Evolutionary conservation across 1,140 invertebrate genomes (phyloP).

Genomic region (Atta cephalotes): DNA sequence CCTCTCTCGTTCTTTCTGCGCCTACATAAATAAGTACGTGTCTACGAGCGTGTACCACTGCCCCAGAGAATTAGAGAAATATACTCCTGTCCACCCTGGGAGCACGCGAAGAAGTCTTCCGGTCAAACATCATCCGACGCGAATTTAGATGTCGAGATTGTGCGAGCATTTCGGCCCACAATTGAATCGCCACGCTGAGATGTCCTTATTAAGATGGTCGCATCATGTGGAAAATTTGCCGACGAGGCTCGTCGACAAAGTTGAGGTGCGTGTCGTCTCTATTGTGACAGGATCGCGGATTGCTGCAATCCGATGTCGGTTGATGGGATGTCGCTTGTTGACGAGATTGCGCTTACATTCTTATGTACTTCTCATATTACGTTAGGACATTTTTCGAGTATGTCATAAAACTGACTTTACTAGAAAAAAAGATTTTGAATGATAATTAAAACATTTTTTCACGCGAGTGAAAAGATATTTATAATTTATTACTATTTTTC

Average conservation of each 20-base stretch:
- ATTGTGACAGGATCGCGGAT: slow-evolving; percentile 13
- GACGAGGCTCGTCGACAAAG: slow-evolving; percentile 16
- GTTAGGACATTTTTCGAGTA: not conserved
- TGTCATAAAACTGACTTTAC: not conserved
- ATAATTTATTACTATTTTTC: not conserved
- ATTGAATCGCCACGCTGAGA: slow-evolving; percentile 42
- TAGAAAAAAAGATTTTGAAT: not conserved
- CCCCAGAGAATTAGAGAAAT: not conserved
- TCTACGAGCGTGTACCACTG: slow-evolving; percentile 18
- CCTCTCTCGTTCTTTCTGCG: slow-evolving; percentile 34
- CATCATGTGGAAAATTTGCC: slow-evolving; percentile 64
- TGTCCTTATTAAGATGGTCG: slow-evolving; percentile 72
- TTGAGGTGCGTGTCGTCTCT: slow-evolving; percentile 22
- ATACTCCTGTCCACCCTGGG: slow-evolving; percentile 19
- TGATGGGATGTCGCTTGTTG: slow-evolving; percentile 40
- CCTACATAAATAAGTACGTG: slow-evolving; percentile 46
- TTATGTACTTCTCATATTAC: not conserved
- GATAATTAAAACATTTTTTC: not conserved
- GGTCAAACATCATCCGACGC: slow-evolving; percentile 64
- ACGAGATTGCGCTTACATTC: slow-evolving; percentile 11
- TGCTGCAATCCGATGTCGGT: slow-evolving; percentile 1
- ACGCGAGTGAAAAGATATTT: no score
- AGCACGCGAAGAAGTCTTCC: slow-evolving; percentile 43
- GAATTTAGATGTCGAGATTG: slow-evolving; percentile 74
- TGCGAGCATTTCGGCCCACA: slow-evolving; percentile 18